Base-by-base conservation (phyloP, 2,888 invertebrate genomes). In the Sussaba pulchella region DNA sequence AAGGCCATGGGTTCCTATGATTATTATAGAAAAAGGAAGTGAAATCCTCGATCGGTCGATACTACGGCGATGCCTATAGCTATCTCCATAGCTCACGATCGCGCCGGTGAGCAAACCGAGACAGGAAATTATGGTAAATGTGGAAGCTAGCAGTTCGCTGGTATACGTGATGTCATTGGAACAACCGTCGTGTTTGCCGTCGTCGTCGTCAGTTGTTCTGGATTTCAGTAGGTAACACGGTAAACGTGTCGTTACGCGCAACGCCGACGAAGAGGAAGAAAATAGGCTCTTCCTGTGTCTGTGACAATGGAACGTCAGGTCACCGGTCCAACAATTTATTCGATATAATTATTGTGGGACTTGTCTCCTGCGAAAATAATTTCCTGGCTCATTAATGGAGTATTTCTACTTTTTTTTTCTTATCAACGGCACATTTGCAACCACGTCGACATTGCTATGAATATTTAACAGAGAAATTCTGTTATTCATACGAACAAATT, bases 1-100 rank as follows among this genome's bases (percentile, higher is more conserved):
- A 66, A 66, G 47, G 26, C 50, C 50, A 36, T 54, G 43, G 24
- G 54, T 24, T 63, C 12, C 50, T 31, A 64, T 52, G 31, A 64
- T 79, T 45, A 79, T 74, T 31, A 57, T 14, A 2, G 17, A 21
- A 21, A 74, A 36, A 54, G 45, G 45, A 52, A 75, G 61, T 12
- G 9, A 41, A 24, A 39, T 45, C 54, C n/a, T 59, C 31, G 10
- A 54, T 26, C 45, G 50, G 24, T 74, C 54, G 19, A 80, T 59
- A 45, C 54, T 45, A 8, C 41, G 26, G 6, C 10, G 12, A 45
- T 14, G 47, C n/a, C 31, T 6, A 9, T 45, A 19, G 19, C 21
- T n/a, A 59, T 71, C 39, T 45, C 57, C n/a, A 21, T 39, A 5
- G 54, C 14, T 36, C 8, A 36, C 12, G 26, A 70, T 26, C 57